These are phyloP conservation scores for Eptesicus fuscus DNA, from an alignment of 2,113 vertebrate species.

Conservation along the genomic window DNA sequence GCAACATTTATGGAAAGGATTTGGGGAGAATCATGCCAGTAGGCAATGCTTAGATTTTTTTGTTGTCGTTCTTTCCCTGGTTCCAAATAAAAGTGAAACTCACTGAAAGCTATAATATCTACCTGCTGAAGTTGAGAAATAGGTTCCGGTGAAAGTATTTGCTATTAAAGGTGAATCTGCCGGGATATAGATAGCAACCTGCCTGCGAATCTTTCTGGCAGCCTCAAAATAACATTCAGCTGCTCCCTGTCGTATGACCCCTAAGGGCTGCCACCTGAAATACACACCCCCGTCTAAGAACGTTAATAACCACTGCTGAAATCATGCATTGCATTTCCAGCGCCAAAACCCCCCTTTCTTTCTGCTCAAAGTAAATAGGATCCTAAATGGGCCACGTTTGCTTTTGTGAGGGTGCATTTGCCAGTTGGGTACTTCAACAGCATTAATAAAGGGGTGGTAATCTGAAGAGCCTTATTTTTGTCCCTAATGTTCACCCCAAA, in stretches of 20 bases:
- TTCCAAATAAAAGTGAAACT: constrained; percentile 56
- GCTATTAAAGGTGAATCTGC: constrained; percentile 50
- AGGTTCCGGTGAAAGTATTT: constrained; percentile 18
- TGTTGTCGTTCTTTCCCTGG: constrained; percentile 34
- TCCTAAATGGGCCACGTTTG: constrained; percentile 65
- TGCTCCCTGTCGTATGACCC: constrained; percentile 34
- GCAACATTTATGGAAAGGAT: constrained; percentile 40
- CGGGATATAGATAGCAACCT: neutral
- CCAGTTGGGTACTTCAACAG: constrained; percentile 70
- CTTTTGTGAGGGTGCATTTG: constrained; percentile 69
- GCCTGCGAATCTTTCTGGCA: constrained; percentile 45
- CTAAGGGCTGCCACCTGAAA: constrained; percentile 27
- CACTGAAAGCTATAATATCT: constrained; percentile 40
- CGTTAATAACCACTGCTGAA: constrained; percentile 59
- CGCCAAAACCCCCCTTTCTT: constrained; percentile 59
- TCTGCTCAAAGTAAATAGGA: constrained; percentile 69
- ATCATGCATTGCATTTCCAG: constrained; percentile 44
- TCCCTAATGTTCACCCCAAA: constrained; percentile 79
- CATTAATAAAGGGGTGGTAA: constrained; percentile 72
- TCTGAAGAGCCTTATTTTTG: constrained; percentile 82
- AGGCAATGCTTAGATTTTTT: constrained; percentile 14
- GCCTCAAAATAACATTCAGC: constrained; percentile 55
- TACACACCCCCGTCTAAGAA: constrained; percentile 38
- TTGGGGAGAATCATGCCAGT: constrained; percentile 3
- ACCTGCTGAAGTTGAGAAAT: constrained; percentile 44